These are phyloP conservation scores for Tarsius wallacei DNA, from an alignment of 2,797 vertebrate genomes.

Conservation along the genomic window DNA sequence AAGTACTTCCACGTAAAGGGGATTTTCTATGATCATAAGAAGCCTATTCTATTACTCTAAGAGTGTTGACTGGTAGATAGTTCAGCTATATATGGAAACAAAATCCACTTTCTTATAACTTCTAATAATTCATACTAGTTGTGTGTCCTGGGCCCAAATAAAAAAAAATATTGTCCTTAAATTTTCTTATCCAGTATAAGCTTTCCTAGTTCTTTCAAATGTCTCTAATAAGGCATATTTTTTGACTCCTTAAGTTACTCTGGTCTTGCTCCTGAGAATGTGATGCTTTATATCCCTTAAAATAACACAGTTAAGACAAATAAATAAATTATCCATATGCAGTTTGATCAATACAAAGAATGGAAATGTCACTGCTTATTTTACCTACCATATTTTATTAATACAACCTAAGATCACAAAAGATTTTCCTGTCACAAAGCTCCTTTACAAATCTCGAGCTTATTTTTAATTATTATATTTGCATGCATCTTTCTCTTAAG, in stretches of 20 bases:
- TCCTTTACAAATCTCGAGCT: background rate
- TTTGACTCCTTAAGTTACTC: background rate
- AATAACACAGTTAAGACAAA: constrained; percentile 32
- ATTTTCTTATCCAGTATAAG: background rate
- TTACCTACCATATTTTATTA: background rate
- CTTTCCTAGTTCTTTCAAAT: background rate
- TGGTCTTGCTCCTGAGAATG: background rate
- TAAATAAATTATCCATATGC: constrained; percentile 3
- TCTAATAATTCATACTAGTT: background rate
- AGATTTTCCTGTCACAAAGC: background rate
- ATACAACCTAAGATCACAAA: background rate
- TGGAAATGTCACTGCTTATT: background rate
- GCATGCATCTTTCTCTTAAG: background rate
- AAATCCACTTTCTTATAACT: background rate
- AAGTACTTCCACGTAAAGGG: background rate
- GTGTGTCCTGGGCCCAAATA: background rate
- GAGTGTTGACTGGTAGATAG: background rate
- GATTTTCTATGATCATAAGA: background rate
- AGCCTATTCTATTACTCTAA: background rate
- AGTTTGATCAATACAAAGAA: background rate
- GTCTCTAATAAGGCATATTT: background rate
- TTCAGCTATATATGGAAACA: background rate
- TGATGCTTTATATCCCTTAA: background rate
- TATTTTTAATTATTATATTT: constrained; percentile 31
- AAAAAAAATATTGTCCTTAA: background rate